A percentile compares a stretch with the other conserved stretches of the same genome.
Conservation (phyloP, 2,797 vertebrate genomes). For the Alauda arvensis region DNA sequence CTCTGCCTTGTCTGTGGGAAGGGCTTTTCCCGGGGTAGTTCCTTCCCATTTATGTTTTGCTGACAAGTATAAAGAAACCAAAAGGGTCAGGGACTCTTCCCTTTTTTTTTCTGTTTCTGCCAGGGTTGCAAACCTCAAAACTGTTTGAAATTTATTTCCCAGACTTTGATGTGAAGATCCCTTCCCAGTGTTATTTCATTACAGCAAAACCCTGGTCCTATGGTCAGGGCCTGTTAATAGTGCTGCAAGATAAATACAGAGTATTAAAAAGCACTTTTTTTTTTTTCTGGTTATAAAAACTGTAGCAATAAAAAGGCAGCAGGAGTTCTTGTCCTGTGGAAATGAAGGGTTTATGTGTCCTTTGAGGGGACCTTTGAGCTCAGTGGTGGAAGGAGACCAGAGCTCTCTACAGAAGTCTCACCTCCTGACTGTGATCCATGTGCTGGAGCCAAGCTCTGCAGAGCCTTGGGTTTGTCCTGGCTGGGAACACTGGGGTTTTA, state of each 20-base stretch:
- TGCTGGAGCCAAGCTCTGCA: not conserved
- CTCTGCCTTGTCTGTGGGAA: not conserved
- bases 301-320: not conserved
- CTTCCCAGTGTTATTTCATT: not conserved
- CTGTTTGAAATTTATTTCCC: not conserved
- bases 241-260: not conserved
- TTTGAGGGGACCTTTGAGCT: not conserved
- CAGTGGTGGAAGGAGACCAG: not conserved
- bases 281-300: not conserved
- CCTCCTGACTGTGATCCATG: not conserved
- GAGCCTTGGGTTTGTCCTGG: not conserved
- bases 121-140: not conserved
- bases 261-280: not conserved
- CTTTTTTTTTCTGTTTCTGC: not conserved
- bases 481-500: not conserved
- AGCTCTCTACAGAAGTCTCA: not conserved
- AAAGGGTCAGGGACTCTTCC: not conserved
- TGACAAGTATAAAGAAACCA: not conserved
- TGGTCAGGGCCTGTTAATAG: not conserved
- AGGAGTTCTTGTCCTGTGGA: not conserved
- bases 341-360: not conserved
- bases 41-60: not conserved
- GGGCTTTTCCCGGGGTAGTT: not conserved
- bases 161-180: not conserved
- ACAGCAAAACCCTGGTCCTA: not conserved